These are phyloP conservation scores for Craseonycteris thonglongyai DNA, from an alignment of 2,113 vertebrate genomes.

Conservation along the genomic window DNA sequence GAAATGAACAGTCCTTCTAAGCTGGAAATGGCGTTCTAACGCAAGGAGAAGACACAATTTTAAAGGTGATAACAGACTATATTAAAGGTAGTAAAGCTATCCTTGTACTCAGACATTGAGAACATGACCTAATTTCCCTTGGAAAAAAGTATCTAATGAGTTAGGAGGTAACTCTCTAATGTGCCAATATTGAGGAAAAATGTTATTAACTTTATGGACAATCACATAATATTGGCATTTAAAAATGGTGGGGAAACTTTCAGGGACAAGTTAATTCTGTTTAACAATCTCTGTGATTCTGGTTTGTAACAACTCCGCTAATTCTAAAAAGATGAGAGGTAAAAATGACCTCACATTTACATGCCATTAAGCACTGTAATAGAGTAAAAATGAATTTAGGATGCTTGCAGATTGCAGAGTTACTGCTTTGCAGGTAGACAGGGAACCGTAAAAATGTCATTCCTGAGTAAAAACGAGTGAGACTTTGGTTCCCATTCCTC, in stretches of 20 bases:
- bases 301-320: background rate
- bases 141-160: background rate
- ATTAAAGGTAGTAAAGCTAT: background rate
- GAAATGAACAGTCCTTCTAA: background rate
- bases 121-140: background rate
- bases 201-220: background rate
- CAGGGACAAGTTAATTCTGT: background rate
- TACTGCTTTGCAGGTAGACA: background rate
- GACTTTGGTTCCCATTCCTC: background rate
- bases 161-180: background rate
- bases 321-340: constrained; percentile 29
- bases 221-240: background rate
- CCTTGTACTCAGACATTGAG: background rate
- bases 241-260: background rate
- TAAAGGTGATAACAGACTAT: background rate
- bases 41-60: background rate
- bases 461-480: background rate
- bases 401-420: background rate
- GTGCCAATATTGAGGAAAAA: background rate
- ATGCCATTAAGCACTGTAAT: background rate
- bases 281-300: background rate
- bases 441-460: constrained; percentile 5
- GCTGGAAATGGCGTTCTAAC: background rate
- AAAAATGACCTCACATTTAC: constrained; percentile 34
- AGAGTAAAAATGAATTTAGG: background rate